Percentiles rank a stretch among this genome's conserved stretches.
Conservation (phyloP, 2,888 invertebrate species). For the Xylota sylvarum region DNA sequence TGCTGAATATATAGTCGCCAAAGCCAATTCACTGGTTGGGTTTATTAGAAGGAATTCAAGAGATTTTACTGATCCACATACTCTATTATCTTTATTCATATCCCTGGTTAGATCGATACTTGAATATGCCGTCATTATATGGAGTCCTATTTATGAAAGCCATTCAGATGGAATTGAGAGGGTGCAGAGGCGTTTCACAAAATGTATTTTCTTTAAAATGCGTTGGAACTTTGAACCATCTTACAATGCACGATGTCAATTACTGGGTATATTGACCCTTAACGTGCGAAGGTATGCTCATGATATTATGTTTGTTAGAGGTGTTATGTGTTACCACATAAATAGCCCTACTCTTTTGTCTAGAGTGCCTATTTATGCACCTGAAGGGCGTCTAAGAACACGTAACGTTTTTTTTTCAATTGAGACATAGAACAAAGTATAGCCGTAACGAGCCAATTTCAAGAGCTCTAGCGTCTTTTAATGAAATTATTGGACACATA, state of each 20-base stretch:
- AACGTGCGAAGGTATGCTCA: background rate
- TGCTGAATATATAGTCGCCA: too few relatives aligned
- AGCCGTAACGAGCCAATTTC: too few relatives aligned
- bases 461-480: too few relatives aligned
- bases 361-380: too few relatives aligned
- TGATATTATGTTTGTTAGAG: constrained; percentile 14
- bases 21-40: too few relatives aligned
- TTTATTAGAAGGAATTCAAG: too few relatives aligned
- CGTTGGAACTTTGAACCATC: background rate
- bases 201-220: constrained; percentile 10
- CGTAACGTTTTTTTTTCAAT: too few relatives aligned
- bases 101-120: background rate
- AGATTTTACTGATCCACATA: too few relatives aligned
- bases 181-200: background rate
- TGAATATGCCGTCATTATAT: background rate
- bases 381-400: too few relatives aligned
- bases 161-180: constrained; percentile 11
- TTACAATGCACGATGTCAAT: background rate
- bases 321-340: background rate
- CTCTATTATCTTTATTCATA: too few relatives aligned
- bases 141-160: background rate
- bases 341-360: background rate
- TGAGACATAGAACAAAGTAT: too few relatives aligned
- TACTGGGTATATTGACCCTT: background rate
- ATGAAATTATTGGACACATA: too few relatives aligned